These are phyloP conservation scores for Drosophila paramelanica DNA, from an alignment of 2,888 invertebrate species.

Conservation along the genomic window DNA sequence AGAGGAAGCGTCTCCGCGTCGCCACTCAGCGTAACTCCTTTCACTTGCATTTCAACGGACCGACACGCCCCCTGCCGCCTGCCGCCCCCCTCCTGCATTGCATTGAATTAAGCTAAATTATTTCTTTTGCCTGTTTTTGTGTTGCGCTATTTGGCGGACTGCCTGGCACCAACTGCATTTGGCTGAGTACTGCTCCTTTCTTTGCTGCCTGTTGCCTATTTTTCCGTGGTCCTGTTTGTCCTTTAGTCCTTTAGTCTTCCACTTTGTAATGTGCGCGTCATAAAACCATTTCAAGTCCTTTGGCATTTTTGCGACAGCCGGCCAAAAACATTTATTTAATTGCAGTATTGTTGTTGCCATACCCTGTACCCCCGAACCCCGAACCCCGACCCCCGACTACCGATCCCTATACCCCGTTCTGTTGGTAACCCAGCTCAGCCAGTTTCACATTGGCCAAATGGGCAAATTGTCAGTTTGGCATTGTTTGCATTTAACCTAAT, in stretches of 20 bases:
- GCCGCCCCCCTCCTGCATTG: conserved; percentile 4
- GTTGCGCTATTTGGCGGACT: conserved; percentile 54
- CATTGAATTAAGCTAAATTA: conserved; percentile 77
- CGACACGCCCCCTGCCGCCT: background rate
- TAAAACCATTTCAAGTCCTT: conserved; percentile 57
- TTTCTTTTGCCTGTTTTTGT: conserved; percentile 59
- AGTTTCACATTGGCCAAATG: conserved; percentile 28
- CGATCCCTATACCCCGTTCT: background rate
- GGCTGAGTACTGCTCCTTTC: conserved; percentile 19
- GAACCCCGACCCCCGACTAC: background rate
- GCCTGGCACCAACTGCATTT: conserved; percentile 72
- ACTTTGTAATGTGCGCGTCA: conserved; percentile 46
- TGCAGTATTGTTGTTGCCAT: conserved; percentile 53
- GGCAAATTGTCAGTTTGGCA: conserved; percentile 59
- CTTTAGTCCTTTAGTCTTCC: conserved; percentile 3
- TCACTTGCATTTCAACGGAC: conserved; percentile 10
- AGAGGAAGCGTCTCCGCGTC: conserved; percentile 72
- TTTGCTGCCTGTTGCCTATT: conserved; percentile 5
- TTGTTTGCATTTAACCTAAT: conserved; percentile 72
- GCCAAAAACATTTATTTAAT: conserved; percentile 65
- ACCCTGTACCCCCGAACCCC: background rate
- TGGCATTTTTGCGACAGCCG: conserved; percentile 53
- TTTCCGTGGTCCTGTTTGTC: background rate
- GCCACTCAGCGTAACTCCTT: conserved; percentile 43
- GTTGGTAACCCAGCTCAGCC: conserved; percentile 11